Evolutionary conservation across 2,113 vertebrate species (phyloP), one percentile per base, ranked within the genome.

Genomic region (Centropus unirufus): DNA sequence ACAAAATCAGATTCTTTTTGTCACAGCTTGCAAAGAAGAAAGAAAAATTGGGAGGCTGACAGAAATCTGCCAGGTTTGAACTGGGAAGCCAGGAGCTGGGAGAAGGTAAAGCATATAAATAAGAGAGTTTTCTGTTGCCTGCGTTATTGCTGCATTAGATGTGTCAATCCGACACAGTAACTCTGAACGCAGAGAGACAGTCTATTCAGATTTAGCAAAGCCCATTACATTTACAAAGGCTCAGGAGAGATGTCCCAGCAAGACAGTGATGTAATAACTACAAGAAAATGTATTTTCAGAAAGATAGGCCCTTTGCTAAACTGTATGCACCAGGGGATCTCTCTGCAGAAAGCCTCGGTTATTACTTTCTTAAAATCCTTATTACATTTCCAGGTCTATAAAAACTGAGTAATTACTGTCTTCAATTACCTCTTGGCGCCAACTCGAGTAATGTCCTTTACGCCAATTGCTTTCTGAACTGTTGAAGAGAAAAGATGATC

Each of bases 311-410:
- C 86, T 95, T 76, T 93, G 94, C 94, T 94, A 95, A 94, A 95
- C 90, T 66, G 44, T 52, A 59, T 75, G 92, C 95, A 93, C 76
- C 92, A 75, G 86, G 92, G 95, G 83, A 96, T 89, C 64, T 92
- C 83, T 75, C 93, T 73, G 83, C 73, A 87, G 90, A 90, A 95
- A 92, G 73, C 94, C 67, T 72, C 94, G 29, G 90, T 96, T 96
- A 94, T 96, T 97, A 79, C 92, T 94, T 96, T 83, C 86, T 94
- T 96, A 89, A 96, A 96, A 93, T 84, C 93, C 95, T 96, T 95
- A 92, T 96, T 96, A 81, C 90, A 84, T 95, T 94, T 84, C 80
- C 80, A 96, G 93, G 64, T 73, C 92, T 90, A 89, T 96, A 93
- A 96, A 97, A 95, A 87, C 80, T 84, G 94, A 89, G 95, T 93